These are phyloP conservation scores for Decapterus maruadsi DNA, from an alignment of 2,797 vertebrate species.

Conservation along the genomic window DNA sequence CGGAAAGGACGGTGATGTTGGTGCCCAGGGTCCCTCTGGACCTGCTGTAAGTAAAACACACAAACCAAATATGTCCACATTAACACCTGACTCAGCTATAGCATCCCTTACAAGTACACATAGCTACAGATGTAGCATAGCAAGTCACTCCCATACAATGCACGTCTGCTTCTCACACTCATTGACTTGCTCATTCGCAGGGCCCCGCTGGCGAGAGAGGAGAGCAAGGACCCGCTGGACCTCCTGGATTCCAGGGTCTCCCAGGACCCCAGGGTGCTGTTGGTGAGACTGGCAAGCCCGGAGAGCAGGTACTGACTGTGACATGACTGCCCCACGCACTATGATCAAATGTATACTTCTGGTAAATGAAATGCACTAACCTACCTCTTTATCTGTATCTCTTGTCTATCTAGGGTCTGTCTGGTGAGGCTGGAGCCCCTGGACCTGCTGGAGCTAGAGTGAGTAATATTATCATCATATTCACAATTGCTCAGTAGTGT, in stretches of 20 bases:
- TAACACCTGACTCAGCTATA: no score
- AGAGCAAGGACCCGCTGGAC: slow-evolving; percentile 91
- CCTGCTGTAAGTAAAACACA: slow-evolving; percentile 87
- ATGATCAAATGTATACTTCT: background rate
- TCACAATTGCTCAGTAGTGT: background rate
- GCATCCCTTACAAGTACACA: background rate
- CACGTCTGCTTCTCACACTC: slow-evolving; percentile 19
- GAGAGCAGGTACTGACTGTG: slow-evolving; percentile 92
- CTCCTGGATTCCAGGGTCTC: slow-evolving; percentile 97
- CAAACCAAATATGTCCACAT: no score
- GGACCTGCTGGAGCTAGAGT: slow-evolving; percentile 93
- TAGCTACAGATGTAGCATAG: background rate
- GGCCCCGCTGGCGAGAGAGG: slow-evolving; percentile 93
- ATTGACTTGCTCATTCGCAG: slow-evolving; percentile 43
- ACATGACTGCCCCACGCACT: background rate
- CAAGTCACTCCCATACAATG: background rate
- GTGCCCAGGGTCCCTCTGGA: slow-evolving; percentile 91
- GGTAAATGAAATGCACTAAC: background rate
- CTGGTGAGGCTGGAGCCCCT: slow-evolving; percentile 92
- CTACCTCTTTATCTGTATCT: slow-evolving; percentile 18
- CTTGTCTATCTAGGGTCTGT: slow-evolving; percentile 87
- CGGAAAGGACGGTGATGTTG: slow-evolving; percentile 96
- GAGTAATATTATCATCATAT: slow-evolving; percentile 73
- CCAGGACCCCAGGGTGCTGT: slow-evolving; percentile 93
- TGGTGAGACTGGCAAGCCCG: slow-evolving; percentile 95